Percentiles rank a stretch among this genome's conserved stretches.
Conservation (phyloP, 2,113 vertebrate species). For the Ageneiosus marmoratus region DNA sequence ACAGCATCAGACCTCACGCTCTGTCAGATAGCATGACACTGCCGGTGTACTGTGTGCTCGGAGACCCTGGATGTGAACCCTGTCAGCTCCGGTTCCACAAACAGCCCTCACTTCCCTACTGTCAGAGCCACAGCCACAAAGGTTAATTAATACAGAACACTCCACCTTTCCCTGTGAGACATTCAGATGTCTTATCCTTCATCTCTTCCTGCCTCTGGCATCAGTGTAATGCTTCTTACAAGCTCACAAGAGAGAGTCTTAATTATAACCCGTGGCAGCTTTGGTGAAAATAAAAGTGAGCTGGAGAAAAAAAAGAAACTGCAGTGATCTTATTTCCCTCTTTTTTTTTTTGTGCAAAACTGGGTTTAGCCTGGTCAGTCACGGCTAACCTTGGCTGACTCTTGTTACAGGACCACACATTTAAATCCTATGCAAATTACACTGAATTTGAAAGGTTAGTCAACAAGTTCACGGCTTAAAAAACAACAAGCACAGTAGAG, state of each 20-base stretch:
- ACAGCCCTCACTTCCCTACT: slow-evolving; percentile 68
- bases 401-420: slow-evolving; percentile 3
- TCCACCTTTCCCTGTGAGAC: slow-evolving; percentile 64
- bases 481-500: slow-evolving; percentile 14
- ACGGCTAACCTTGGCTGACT: slow-evolving; percentile 22
- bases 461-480: slow-evolving; percentile 33
- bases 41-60: slow-evolving; percentile 61
- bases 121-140: slow-evolving; percentile 69
- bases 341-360: slow-evolving; percentile 5
- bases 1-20: slow-evolving; percentile 62
- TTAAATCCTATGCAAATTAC: slow-evolving; percentile 41
- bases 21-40: slow-evolving; percentile 71
- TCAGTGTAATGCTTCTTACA: slow-evolving; percentile 58
- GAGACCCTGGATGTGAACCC: slow-evolving; percentile 70
- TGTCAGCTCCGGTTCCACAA: slow-evolving; percentile 73
- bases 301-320: not conserved
- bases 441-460: slow-evolving; percentile 31
- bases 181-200: slow-evolving; percentile 65
- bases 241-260: slow-evolving; percentile 59
- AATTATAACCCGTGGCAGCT: slow-evolving; percentile 62
- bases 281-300: not conserved
- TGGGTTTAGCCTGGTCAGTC: slow-evolving; percentile 8
- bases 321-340: not conserved
- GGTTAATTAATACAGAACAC: slow-evolving; percentile 78
- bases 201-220: slow-evolving; percentile 64